phyloP scores from a whole-genome alignment of 2,888 invertebrate species.

The Helicoverpa assulta region DNA sequence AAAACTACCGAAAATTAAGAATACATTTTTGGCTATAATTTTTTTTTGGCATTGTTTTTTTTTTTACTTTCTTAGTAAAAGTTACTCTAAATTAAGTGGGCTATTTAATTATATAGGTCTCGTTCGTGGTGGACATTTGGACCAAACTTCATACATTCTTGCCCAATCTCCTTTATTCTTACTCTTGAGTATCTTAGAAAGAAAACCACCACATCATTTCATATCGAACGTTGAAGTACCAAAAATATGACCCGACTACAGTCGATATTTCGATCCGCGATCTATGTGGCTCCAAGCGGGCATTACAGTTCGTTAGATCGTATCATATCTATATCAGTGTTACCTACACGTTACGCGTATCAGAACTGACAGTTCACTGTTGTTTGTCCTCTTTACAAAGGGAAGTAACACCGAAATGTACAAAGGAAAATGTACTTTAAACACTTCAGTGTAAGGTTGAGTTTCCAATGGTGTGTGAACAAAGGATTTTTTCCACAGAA shows the following conservation, averaged over 20 bases:
- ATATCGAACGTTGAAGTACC: neutral
- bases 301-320: conserved; percentile 83
- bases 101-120: too few species aligned
- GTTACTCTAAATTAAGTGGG: too few species aligned
- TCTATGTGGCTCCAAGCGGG: conserved; percentile 64
- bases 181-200: neutral
- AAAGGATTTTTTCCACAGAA: conserved; percentile 23
- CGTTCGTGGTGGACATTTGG: too few species aligned
- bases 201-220: neutral
- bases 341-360: conserved; percentile 64
- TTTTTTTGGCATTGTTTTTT: too few species aligned
- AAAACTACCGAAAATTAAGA: too few species aligned
- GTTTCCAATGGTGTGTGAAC: conserved; percentile 1
- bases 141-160: too few species aligned
- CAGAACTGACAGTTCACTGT: conserved; percentile 60
- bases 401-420: conserved; percentile 12
- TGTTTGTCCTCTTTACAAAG: conserved; percentile 54
- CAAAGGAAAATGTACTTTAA: conserved; percentile 35
- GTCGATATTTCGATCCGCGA: conserved; percentile 32
- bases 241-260: conserved; percentile 11
- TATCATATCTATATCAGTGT: conserved; percentile 80
- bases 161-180: too few species aligned
- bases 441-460: neutral
- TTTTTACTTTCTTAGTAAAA: too few species aligned
- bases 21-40: too few species aligned